A percentile compares a stretch with the other conserved stretches of the same genome.
Evolutionary conservation across 1,140 invertebrate genomes (phyloP).

Genomic region (Bilobella aurantiaca): DNA sequence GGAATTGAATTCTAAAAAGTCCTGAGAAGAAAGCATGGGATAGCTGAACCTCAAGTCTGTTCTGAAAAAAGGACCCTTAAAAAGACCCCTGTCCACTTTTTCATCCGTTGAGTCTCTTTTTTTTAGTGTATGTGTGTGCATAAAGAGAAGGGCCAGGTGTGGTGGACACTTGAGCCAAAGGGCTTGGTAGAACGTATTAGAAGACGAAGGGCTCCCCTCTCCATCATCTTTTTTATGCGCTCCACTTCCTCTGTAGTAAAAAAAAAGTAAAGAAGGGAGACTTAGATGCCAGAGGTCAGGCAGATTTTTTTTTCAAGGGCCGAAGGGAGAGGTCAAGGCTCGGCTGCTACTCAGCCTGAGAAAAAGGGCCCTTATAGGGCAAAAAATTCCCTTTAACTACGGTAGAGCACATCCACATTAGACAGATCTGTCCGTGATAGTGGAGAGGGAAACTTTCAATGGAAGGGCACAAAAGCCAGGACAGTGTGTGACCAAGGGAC

Average conservation of each 20-base stretch:
- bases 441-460: no score
- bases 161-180: not conserved
- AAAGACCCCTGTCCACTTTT: not conserved
- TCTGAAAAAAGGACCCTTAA: not conserved
- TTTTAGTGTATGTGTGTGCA: no score
- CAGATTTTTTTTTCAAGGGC: not conserved
- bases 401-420: not conserved
- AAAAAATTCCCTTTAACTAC: not conserved
- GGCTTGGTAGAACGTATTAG: no score
- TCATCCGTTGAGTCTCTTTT: not conserved
- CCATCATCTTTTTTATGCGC: not conserved
- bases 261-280: not conserved
- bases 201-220: not conserved
- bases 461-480: no score
- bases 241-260: not conserved
- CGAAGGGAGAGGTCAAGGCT: not conserved
- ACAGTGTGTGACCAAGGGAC: no score
- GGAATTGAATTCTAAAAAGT: no score
- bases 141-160: not conserved
- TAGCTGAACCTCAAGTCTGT: no score
- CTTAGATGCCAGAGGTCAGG: no score
- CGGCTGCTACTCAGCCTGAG: no score
- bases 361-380: no score
- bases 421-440: no score
- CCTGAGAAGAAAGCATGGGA: not conserved